Base-by-base conservation (phyloP, 1,140 invertebrate species). In the Meloidogyne floridensis region DNA sequence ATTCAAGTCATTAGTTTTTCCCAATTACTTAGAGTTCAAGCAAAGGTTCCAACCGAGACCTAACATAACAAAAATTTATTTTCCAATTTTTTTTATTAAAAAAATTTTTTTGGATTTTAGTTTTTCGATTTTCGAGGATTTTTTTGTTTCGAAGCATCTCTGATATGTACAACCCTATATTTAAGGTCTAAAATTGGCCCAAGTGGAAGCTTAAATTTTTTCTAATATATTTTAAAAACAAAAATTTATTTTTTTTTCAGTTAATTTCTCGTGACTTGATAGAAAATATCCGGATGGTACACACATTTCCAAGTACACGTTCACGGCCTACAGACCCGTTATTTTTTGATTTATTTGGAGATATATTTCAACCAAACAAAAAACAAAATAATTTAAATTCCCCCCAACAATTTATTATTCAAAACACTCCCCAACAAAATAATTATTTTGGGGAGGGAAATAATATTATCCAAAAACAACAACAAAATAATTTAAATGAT, bases 311-410 rank as follows among this genome's bases (percentile, higher is more conserved):
- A 20, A 79, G 65, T 51, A 51, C 77, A 11, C 65, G 53, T 43
- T 79, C 77, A 8, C 56, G 77, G 10, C 71, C 76, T 47, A 77
- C 75, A 18, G 83, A 83, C 32, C 83, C 82, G 10, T 32, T 88
- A 32, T 85, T 88, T 86, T 88, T 82, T 78, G 81, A 88, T 80
- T 82, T 88, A 10, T 88, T 84, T 72, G 87, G 87, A 65, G 87
- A 88, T 75, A 87, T 88, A 56, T 88, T 88, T 72, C 78, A 88
- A 65, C 15, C 15, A 65, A 65, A 73, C 71, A 56, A 75, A 80
- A 15, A 65, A 65, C 10, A 65, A 13, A 65, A 65, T 65, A 65
- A 32, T 32, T 32, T n/a, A n/a, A n/a, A n/a, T n/a, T n/a, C 15
- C 2, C 7, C 7, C 10, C 32, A 18, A 65, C 59, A 65, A 47